Evolutionary conservation across 2,113 vertebrate species (phyloP), one percentile per base, ranked within the genome.

Genomic region (Corapipo altera): DNA sequence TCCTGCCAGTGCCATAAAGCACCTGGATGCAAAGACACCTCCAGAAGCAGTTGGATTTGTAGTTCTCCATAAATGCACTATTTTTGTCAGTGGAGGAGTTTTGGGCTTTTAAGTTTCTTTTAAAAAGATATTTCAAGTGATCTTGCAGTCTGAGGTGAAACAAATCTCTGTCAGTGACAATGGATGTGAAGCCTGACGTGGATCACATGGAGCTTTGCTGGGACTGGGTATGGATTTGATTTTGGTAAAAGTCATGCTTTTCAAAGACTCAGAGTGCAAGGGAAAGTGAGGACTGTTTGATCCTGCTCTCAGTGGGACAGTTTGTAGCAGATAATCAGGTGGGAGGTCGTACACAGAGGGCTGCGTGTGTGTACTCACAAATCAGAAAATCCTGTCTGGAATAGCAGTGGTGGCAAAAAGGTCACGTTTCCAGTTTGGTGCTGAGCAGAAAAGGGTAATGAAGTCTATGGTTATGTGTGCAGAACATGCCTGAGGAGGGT

Each of bases 1-100:
- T 84, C 39, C 91, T 44, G 46, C 46, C n/a, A 9, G 33, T 15
- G 5, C 2, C 37, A 3, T 21, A 16, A 39, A 62, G 66, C 43
- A 30, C 39, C 61, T 11, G 37, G 43, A 5, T 0, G 3, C 24
- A 17, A 75, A 59, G 54, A 37, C 8, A 12, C 20, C 62, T 43
- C 26, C 0, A 3, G 7, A 51, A 44, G 43, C 1, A 2, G 4
- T 15, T 16, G 37, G 49, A 20, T n/a, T n/a, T 23, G 48, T 35
- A 28, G 43, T 16, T 64, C 9, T 52, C 19, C 4, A 1, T 12
- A 24, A 52, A 15, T 15, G n/a, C 27, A 8, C 19, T 41, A 2
- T 17, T 35, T 70, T 28, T 58, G 62, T 35, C 24, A 24, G 5
- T 7, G 52, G 51, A 46, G n/a, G 62, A 33, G 64, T 15, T 59